Percentiles rank a stretch among this genome's conserved stretches.
These are phyloP conservation scores for Lepidocyrtinus sp. DNA, from an alignment of 2,888 invertebrate genomes.

Conservation along the genomic window DNA sequence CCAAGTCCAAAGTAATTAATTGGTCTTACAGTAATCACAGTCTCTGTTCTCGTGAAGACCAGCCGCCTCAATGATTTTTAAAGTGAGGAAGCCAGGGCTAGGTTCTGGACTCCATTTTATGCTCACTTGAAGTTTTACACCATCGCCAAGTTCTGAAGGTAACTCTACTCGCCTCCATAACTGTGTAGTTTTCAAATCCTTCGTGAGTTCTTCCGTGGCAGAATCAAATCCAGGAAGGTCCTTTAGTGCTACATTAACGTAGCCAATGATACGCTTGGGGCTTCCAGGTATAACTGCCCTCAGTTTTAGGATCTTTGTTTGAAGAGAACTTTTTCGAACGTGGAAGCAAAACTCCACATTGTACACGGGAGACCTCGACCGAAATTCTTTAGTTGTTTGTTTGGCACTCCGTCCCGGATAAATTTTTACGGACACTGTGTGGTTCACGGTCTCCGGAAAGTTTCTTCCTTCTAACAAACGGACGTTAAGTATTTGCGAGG, in stretches of 20 bases:
- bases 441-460: constrained; percentile 60
- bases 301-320: constrained; percentile 67
- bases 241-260: constrained; percentile 67
- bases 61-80: constrained; percentile 67
- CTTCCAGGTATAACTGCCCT: constrained; percentile 60
- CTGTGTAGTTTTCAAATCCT: constrained; percentile 63
- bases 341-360: constrained; percentile 69
- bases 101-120: constrained; percentile 67
- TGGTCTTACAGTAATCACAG: constrained; percentile 65
- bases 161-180: constrained; percentile 66
- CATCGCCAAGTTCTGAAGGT: constrained; percentile 63
- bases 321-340: constrained; percentile 62
- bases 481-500: constrained; percentile 64
- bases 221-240: constrained; percentile 62
- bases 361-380: constrained; percentile 63
- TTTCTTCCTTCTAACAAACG: constrained; percentile 65
- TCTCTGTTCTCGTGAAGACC: constrained; percentile 68
- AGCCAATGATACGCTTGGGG: constrained; percentile 64
- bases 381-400: constrained; percentile 65
- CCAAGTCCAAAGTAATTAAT: background rate
- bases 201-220: constrained; percentile 30
- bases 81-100: constrained; percentile 64
- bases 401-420: constrained; percentile 67
- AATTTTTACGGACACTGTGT: constrained; percentile 66
- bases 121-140: constrained; percentile 65